phyloP scores from a whole-genome alignment of 2,888 invertebrate genomes.

The Amblyjoppa fuscipennis region DNA sequence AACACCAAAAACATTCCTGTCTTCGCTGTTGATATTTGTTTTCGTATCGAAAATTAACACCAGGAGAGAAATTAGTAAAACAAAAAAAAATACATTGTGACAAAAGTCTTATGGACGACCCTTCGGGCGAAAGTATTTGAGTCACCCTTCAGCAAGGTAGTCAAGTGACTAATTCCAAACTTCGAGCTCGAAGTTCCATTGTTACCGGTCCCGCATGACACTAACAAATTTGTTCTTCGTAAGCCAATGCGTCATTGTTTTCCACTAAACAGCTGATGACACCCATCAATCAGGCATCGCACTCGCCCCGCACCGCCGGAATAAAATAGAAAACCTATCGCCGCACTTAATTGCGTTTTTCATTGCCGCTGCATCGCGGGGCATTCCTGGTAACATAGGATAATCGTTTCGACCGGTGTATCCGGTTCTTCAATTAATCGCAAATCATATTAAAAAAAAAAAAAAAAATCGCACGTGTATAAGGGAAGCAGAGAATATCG shows the following conservation, averaged over 20 bases:
- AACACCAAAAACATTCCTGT: too few species aligned
- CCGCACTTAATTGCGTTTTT: slow-evolving; percentile 45
- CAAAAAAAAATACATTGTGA: neutral
- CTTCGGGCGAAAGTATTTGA: neutral
- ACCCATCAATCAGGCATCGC: slow-evolving; percentile 10
- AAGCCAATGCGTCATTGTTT: slow-evolving; percentile 35
- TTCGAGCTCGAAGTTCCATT: neutral
- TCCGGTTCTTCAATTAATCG: slow-evolving; percentile 43
- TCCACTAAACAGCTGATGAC: neutral
- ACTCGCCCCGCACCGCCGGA: neutral
- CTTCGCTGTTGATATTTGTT: too few species aligned
- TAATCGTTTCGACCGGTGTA: slow-evolving; percentile 49
- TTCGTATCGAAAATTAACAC: too few species aligned
- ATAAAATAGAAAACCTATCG: slow-evolving; percentile 26
- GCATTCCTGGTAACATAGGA: slow-evolving; percentile 49
- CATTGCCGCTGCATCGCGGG: neutral
- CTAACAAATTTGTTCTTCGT: slow-evolving; percentile 23
- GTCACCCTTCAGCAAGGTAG: neutral
- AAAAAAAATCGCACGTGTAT: slow-evolving; percentile 28
- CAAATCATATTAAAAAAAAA: slow-evolving; percentile 43
- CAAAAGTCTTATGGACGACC: neutral
- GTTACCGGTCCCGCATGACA: neutral
- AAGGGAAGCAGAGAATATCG: slow-evolving; percentile 45
- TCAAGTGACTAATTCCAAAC: neutral
- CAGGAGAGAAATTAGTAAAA: neutral